Percentiles rank a stretch among this genome's conserved stretches.
These are phyloP conservation scores for Pristionchus exspectatus DNA, from an alignment of 2,888 invertebrate genomes.

Conservation along the genomic window DNA sequence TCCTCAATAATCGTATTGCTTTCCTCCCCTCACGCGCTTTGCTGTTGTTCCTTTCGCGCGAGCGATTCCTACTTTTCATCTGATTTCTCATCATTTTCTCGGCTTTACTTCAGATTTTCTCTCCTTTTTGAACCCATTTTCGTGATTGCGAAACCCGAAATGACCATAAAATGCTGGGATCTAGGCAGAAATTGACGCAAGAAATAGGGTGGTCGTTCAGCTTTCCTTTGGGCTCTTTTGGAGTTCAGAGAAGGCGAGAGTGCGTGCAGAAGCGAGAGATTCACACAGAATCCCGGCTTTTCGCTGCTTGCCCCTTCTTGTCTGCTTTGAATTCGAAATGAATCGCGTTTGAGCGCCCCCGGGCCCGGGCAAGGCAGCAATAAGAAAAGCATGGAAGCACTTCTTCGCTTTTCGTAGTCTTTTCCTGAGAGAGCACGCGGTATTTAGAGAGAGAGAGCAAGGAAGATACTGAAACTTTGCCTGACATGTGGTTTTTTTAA, in stretches of 20 bases:
- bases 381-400: background rate
- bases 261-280: background rate
- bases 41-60: background rate
- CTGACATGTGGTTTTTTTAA: too few species aligned
- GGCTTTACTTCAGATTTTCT: too few species aligned
- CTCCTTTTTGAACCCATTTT: background rate
- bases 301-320: background rate
- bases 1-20: background rate
- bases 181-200: background rate
- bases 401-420: background rate
- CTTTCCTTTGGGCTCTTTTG: background rate
- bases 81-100: too few species aligned
- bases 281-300: background rate
- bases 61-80: background rate
- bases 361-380: background rate
- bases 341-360: constrained; percentile 24
- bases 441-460: background rate
- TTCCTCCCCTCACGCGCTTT: background rate
- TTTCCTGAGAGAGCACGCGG: background rate
- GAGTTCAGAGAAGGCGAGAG: background rate
- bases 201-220: background rate
- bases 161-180: background rate
- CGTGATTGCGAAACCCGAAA: background rate
- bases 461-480: too few species aligned
- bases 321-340: constrained; percentile 48